These are phyloP conservation scores for Enteromius viviparus DNA, from an alignment of 2,797 vertebrate species.

Conservation along the genomic window DNA sequence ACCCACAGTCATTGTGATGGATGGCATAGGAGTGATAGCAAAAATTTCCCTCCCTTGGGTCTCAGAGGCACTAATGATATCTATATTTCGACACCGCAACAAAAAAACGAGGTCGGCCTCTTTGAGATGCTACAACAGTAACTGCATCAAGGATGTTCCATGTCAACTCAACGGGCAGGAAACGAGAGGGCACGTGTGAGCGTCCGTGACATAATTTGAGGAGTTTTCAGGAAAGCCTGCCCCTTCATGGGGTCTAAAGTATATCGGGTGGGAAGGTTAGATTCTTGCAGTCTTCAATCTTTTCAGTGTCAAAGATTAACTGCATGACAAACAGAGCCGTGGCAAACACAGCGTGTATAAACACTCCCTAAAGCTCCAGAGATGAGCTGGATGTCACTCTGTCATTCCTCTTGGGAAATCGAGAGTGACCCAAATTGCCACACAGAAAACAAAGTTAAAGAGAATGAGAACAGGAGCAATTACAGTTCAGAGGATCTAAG, in stretches of 20 bases:
- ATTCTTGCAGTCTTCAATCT: constrained; percentile 67
- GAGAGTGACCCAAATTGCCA: constrained; percentile 16
- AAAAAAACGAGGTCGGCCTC: constrained; percentile 20
- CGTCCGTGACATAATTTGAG: constrained; percentile 15
- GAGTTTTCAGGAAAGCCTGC: constrained; percentile 28
- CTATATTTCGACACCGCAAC: constrained; percentile 7
- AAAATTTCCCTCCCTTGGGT: constrained; percentile 36
- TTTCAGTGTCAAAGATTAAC: constrained; percentile 81
- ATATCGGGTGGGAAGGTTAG: constrained; percentile 40
- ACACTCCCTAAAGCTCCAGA: constrained; percentile 70
- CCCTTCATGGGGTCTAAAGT: constrained; percentile 56
- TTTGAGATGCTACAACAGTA: constrained; percentile 30
- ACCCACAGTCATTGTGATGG: constrained; percentile 54
- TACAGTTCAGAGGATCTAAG: background rate
- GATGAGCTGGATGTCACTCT: constrained; percentile 64
- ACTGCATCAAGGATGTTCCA: constrained; percentile 14
- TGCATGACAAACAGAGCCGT: constrained; percentile 76
- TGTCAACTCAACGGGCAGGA: constrained; percentile 13
- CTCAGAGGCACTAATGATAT: constrained; percentile 39
- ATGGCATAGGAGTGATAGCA: constrained; percentile 54
- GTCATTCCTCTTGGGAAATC: constrained; percentile 41
- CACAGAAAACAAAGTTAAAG: constrained; percentile 23
- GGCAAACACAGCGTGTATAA: constrained; percentile 80
- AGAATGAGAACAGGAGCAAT: background rate
- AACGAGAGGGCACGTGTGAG: background rate